Conservation (phyloP, 2,888 invertebrate species). For the Raillietiella orientalis region DNA sequence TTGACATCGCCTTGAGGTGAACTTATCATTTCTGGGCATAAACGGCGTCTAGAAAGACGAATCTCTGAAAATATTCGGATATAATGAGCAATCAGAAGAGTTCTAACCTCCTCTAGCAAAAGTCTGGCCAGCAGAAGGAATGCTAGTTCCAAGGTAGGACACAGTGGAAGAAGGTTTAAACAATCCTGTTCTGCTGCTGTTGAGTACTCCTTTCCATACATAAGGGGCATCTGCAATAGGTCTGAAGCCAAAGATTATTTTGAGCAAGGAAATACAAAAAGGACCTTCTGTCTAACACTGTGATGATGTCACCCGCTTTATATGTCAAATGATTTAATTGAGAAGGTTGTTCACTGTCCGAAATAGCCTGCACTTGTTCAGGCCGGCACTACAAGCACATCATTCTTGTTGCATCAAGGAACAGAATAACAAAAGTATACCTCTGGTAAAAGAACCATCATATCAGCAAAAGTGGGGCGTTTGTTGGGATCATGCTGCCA, state of each 20-base stretch:
- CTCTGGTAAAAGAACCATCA: constrained; percentile 40
- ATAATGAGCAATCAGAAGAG: too few relatives aligned
- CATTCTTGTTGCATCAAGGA: constrained; percentile 1
- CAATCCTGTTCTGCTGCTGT: constrained; percentile 63
- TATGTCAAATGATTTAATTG: constrained; percentile 40
- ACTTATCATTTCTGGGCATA: constrained; percentile 76
- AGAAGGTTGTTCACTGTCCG: constrained; percentile 19
- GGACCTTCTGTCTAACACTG: constrained; percentile 55
- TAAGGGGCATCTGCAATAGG: not conserved
- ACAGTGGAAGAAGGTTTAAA: constrained; percentile 71
- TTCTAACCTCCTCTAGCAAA: constrained; percentile 14
- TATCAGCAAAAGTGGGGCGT: constrained; percentile 63
- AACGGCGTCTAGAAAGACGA: constrained; percentile 22
- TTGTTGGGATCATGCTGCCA: constrained; percentile 75
- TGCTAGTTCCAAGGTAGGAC: constrained; percentile 44
- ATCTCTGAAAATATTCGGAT: too few relatives aligned
- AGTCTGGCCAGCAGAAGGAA: constrained; percentile 22
- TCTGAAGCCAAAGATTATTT: not conserved
- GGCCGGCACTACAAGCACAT: constrained; percentile 30
- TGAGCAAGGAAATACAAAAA: not conserved
- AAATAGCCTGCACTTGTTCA: constrained; percentile 61
- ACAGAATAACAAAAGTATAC: constrained; percentile 10
- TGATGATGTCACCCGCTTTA: constrained; percentile 60
- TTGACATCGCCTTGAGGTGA: constrained; percentile 86
- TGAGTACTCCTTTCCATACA: constrained; percentile 66